Percentiles rank a stretch among this genome's conserved stretches.
Conservation (phyloP, 2,888 invertebrate genomes). For the Allygus modestus region DNA sequence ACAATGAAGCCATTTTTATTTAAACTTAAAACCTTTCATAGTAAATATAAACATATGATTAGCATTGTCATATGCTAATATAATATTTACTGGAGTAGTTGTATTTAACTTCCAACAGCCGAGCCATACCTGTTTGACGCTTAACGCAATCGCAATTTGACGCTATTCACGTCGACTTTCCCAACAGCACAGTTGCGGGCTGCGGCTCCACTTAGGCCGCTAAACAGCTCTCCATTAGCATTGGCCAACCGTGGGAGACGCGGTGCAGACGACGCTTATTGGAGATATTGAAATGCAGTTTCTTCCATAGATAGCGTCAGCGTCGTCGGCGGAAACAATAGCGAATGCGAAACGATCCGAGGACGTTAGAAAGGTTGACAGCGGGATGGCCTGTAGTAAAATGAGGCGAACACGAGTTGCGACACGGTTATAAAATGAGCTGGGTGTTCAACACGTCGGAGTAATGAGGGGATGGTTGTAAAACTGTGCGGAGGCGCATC, state of each 20-base stretch:
- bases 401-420: not conserved
- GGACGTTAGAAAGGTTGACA: not conserved
- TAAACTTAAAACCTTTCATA: too few species aligned
- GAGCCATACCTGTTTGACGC: constrained; percentile 19
- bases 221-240: not conserved
- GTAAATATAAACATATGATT: too few species aligned
- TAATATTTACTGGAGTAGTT: too few species aligned
- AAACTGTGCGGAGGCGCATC: too few species aligned
- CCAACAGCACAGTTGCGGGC: not conserved
- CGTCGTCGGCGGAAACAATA: not conserved
- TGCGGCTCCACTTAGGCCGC: too few species aligned
- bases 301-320: too few species aligned
- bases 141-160: constrained; percentile 14
- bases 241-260: not conserved
- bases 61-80: too few species aligned
- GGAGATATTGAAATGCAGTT: constrained; percentile 24
- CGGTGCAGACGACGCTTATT: not conserved
- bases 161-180: constrained; percentile 12
- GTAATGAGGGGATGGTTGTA: too few species aligned
- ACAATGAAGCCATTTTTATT: too few species aligned
- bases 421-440: not conserved
- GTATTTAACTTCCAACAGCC: too few species aligned
- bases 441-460: too few species aligned
- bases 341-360: not conserved
- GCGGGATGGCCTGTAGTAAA: not conserved